Conservation (phyloP, 1,140 invertebrate genomes). For the silkworm (Bombyx mori) region DNA sequence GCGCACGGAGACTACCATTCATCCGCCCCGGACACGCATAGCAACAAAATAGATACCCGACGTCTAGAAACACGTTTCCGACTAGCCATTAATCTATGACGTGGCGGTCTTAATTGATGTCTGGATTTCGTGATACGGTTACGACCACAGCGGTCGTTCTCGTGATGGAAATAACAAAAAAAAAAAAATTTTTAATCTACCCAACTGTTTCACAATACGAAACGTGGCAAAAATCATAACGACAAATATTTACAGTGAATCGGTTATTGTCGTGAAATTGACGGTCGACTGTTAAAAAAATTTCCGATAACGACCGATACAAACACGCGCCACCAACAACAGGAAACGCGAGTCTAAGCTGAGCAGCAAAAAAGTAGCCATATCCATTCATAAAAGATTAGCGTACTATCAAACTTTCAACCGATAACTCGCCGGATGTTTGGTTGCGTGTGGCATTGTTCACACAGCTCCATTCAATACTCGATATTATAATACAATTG, state of each 20-base stretch:
- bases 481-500: constrained; percentile 10
- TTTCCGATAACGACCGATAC: no score
- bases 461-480: constrained; percentile 30
- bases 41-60: constrained; percentile 44
- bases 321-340: no score
- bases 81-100: constrained; percentile 21
- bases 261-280: no score
- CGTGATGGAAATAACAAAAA: no score
- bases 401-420: constrained; percentile 33
- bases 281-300: no score
- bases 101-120: constrained; percentile 5
- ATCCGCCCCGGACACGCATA: constrained; percentile 45
- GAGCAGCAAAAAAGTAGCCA: constrained; percentile 9
- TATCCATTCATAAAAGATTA: constrained; percentile 21
- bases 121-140: no score
- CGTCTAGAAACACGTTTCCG: constrained; percentile 36
- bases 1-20: constrained; percentile 48
- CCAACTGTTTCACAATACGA: no score
- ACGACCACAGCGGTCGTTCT: no score
- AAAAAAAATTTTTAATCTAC: no score
- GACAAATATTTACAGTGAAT: no score
- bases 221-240: no score
- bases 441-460: constrained; percentile 50
- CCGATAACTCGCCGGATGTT: constrained; percentile 60
- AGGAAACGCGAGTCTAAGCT: no score